Conservation (phyloP, 1,140 invertebrate genomes). For the Aplysia californica region DNA sequence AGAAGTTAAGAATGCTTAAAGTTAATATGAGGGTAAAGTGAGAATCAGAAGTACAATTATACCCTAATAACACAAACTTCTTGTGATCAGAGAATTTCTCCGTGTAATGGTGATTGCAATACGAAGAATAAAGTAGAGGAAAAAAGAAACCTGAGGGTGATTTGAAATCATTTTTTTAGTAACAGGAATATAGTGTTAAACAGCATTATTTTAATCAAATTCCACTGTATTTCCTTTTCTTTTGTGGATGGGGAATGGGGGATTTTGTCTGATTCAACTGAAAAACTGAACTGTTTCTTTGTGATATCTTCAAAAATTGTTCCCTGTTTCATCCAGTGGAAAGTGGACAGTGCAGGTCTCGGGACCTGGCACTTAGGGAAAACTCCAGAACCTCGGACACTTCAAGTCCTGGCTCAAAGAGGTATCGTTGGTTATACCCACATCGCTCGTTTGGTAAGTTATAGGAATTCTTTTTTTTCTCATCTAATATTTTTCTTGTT, state of each 20-base stretch:
- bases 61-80: too few species aligned
- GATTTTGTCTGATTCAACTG: neutral
- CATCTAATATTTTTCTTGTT: too few species aligned
- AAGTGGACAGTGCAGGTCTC: slow-evolving; percentile 11
- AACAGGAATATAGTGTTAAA: neutral
- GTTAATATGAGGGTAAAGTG: too few species aligned
- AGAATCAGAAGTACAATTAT: too few species aligned
- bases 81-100: too few species aligned
- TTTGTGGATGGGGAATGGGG: neutral
- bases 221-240: neutral
- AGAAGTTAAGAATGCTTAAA: too few species aligned
- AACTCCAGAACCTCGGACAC: neutral
- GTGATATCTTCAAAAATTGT: neutral
- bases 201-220: neutral
- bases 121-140: too few species aligned
- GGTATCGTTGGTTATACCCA: slow-evolving; percentile 3
- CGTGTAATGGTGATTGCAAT: too few species aligned
- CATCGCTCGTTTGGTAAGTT: slow-evolving; percentile 1
- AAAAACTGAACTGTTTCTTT: neutral
- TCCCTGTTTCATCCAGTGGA: neutral
- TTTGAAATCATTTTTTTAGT: neutral
- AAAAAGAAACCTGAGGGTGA: too few species aligned
- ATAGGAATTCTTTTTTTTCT: neutral
- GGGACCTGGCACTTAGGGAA: slow-evolving; percentile 3
- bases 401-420: neutral